These are phyloP conservation scores for Cosmia trapezina DNA, from an alignment of 2,888 invertebrate genomes.

Conservation along the genomic window DNA sequence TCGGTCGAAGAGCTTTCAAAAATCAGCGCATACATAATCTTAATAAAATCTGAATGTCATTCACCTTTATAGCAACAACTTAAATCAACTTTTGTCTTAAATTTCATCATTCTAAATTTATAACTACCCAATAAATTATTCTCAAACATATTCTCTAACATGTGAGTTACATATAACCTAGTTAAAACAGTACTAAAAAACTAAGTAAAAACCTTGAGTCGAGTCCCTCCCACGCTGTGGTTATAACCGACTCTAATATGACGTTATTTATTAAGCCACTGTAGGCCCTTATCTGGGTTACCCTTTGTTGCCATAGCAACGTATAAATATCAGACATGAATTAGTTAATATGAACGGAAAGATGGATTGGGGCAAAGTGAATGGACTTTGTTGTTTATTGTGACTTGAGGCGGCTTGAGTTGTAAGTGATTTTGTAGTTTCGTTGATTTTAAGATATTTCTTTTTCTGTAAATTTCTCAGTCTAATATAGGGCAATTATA, in stretches of 20 bases:
- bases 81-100: constrained; percentile 20
- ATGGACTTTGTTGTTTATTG: constrained; percentile 68
- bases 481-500: not conserved
- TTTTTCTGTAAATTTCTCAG: no score
- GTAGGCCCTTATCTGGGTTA: constrained; percentile 80
- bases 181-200: constrained; percentile 60
- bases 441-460: not conserved
- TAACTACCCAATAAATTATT: constrained; percentile 50
- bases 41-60: not conserved
- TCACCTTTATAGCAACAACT: constrained; percentile 12
- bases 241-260: constrained; percentile 82
- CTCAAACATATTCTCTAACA: constrained; percentile 32
- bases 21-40: not conserved
- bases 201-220: constrained; percentile 59
- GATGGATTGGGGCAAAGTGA: constrained; percentile 73
- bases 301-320: constrained; percentile 77
- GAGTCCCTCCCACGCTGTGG: constrained; percentile 71
- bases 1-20: not conserved
- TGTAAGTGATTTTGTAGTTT: constrained; percentile 15
- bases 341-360: constrained; percentile 78
- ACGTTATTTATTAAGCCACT: constrained; percentile 83
- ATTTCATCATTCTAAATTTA: constrained; percentile 31
- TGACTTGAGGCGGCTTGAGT: constrained; percentile 27
- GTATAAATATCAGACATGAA: constrained; percentile 79
- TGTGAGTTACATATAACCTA: constrained; percentile 61